Evolutionary conservation across 2,888 invertebrate genomes (phyloP).

Genomic region (Macrophya alboannulata): DNA sequence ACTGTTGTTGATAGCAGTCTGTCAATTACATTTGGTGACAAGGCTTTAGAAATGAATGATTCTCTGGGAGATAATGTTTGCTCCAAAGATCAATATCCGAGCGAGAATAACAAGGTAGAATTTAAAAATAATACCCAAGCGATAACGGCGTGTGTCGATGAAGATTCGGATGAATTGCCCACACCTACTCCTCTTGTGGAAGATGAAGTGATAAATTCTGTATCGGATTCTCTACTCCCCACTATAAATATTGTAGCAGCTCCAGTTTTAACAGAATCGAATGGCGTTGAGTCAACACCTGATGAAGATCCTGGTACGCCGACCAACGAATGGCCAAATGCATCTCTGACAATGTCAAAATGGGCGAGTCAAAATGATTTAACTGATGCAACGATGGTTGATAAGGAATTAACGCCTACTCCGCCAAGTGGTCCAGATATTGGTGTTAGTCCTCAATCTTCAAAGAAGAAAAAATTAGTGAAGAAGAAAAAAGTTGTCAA

Average conservation of each 20-base stretch:
- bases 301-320: slow-evolving; percentile 70
- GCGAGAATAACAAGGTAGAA: background rate
- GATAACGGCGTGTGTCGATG: slow-evolving; percentile 56
- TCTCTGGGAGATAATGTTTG: background rate
- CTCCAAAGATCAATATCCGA: background rate
- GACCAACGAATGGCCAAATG: slow-evolving; percentile 71
- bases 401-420: slow-evolving; percentile 66
- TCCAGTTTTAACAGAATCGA: slow-evolving; percentile 49
- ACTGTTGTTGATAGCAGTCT: slow-evolving; percentile 13
- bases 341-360: slow-evolving; percentile 64
- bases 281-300: slow-evolving; percentile 57
- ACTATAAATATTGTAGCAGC: slow-evolving; percentile 66
- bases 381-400: slow-evolving; percentile 68
- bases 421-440: slow-evolving; percentile 59
- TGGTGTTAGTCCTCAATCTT: slow-evolving; percentile 66
- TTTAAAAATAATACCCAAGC: slow-evolving; percentile 35
- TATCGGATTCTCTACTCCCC: slow-evolving; percentile 62
- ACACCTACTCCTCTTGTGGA: slow-evolving; percentile 54
- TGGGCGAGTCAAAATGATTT: slow-evolving; percentile 74
- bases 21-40: slow-evolving; percentile 29
- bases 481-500: slow-evolving; percentile 74
- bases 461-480: slow-evolving; percentile 72
- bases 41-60: slow-evolving; percentile 30
- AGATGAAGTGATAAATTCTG: slow-evolving; percentile 46
- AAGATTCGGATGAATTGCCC: slow-evolving; percentile 37